Evolutionary conservation across 2,797 vertebrate species (phyloP).

Genomic region (Sebastes baramenuke): DNA sequence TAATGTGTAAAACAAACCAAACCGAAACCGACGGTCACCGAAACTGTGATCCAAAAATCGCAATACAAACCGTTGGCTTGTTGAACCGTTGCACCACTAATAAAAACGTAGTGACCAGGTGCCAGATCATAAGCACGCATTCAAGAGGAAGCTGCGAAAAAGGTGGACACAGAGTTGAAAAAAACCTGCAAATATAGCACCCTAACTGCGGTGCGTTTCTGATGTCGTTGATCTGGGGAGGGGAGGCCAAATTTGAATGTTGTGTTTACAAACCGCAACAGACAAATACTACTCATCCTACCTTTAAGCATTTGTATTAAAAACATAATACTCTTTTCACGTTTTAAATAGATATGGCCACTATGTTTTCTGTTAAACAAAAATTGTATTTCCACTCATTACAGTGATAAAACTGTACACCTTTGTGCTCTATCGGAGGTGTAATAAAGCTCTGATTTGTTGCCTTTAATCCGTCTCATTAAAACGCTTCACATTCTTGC

Average conservation of each 20-base stretch:
- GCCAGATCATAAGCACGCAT: too few relatives aligned
- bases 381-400: neutral
- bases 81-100: too few relatives aligned
- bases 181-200: too few relatives aligned
- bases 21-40: accelerated
- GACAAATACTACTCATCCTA: too few relatives aligned
- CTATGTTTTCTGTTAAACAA: neutral
- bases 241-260: too few relatives aligned
- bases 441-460: neutral
- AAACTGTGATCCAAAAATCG: too few relatives aligned
- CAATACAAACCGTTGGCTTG: too few relatives aligned
- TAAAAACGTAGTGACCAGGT: too few relatives aligned
- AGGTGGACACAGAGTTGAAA: accelerated
- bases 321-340: neutral
- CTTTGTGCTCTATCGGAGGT: neutral
- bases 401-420: neutral
- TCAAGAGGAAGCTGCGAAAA: too few relatives aligned
- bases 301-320: neutral
- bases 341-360: neutral
- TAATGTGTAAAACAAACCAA: too few relatives aligned
- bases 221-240: accelerated
- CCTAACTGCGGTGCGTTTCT: too few relatives aligned
- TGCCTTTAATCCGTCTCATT: neutral
- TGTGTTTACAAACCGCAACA: too few relatives aligned
- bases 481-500: neutral